Evolutionary conservation across 2,888 invertebrate genomes (phyloP).

Genomic region (Chaetoderma sp.): DNA sequence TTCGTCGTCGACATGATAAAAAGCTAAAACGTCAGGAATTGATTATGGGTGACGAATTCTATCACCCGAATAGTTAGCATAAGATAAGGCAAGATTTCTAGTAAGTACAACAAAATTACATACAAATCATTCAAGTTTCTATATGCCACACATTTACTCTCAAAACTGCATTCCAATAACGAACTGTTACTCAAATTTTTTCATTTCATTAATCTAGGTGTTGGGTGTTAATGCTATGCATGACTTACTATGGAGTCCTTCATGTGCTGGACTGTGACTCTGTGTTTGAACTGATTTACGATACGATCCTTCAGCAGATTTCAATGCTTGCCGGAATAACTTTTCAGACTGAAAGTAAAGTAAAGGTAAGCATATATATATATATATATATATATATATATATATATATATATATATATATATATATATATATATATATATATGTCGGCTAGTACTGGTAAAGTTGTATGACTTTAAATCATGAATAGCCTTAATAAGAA

Average conservation of each 20-base stretch:
- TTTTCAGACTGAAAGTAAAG: slow-evolving; percentile 76
- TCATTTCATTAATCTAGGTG: not conserved
- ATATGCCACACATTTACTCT: too few relatives aligned
- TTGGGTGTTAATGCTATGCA: not conserved
- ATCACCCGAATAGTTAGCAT: too few relatives aligned
- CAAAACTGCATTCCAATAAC: too few relatives aligned
- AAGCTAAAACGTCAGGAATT: too few relatives aligned
- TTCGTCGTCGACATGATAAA: too few relatives aligned
- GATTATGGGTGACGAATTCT: too few relatives aligned
- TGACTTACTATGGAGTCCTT: slow-evolving; percentile 78
- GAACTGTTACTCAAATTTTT: not conserved
- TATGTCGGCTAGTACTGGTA: too few relatives aligned
- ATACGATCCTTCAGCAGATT: slow-evolving; percentile 85
- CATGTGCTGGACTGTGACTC: slow-evolving; percentile 81
- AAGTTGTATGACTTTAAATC: too few relatives aligned
- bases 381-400: not conserved
- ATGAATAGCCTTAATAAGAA: too few relatives aligned
- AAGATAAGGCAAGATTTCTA: too few relatives aligned
- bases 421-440: not conserved
- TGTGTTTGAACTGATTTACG: slow-evolving; percentile 84
- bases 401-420: slow-evolving; percentile 1
- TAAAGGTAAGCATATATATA: not conserved
- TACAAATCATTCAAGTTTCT: too few relatives aligned
- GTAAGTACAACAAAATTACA: too few relatives aligned
- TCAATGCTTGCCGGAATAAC: slow-evolving; percentile 84